These are phyloP conservation scores for Onthophagus taurus DNA, from an alignment of 1,140 invertebrate genomes.

Conservation along the genomic window DNA sequence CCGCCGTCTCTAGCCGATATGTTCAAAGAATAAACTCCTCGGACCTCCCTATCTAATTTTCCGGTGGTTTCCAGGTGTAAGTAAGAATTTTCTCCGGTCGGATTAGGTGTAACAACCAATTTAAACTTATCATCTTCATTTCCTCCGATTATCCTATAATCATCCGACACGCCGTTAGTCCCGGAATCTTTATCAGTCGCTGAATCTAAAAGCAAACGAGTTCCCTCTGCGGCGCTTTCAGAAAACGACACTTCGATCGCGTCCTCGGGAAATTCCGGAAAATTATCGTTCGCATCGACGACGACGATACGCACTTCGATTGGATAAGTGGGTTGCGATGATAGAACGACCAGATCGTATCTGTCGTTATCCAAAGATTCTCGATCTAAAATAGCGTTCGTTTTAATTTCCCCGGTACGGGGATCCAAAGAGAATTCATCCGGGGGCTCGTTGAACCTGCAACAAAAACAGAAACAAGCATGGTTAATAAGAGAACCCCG, in stretches of 20 bases:
- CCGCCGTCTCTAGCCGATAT: conserved; percentile 85
- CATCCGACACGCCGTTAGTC: conserved; percentile 75
- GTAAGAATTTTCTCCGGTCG: conserved; percentile 78
- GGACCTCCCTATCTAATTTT: conserved; percentile 78
- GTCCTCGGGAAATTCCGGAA: conserved; percentile 80
- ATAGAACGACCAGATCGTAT: conserved; percentile 82
- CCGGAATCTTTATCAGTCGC: conserved; percentile 79
- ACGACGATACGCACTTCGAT: conserved; percentile 83
- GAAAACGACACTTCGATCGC: conserved; percentile 79
- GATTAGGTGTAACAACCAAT: conserved; percentile 77
- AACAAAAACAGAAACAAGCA: no score
- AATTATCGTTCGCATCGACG: conserved; percentile 82
- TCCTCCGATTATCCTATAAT: conserved; percentile 80
- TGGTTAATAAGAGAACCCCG: no score
- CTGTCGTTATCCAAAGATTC: conserved; percentile 66
- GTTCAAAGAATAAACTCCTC: conserved; percentile 74
- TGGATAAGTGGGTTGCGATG: conserved; percentile 86
- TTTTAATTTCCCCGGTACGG: conserved; percentile 71
- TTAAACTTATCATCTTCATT: conserved; percentile 82
- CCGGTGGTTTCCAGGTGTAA: conserved; percentile 84
- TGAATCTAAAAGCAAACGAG: conserved; percentile 74
- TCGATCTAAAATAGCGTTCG: conserved; percentile 69
- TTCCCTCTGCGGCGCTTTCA: conserved; percentile 80
- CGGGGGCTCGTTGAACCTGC: conserved; percentile 84
- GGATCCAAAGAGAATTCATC: conserved; percentile 73